Percentiles rank a stretch among this genome's conserved stretches.
Evolutionary conservation across 2,888 invertebrate genomes (phyloP).

Genomic region (Parnassius mnemosyne): DNA sequence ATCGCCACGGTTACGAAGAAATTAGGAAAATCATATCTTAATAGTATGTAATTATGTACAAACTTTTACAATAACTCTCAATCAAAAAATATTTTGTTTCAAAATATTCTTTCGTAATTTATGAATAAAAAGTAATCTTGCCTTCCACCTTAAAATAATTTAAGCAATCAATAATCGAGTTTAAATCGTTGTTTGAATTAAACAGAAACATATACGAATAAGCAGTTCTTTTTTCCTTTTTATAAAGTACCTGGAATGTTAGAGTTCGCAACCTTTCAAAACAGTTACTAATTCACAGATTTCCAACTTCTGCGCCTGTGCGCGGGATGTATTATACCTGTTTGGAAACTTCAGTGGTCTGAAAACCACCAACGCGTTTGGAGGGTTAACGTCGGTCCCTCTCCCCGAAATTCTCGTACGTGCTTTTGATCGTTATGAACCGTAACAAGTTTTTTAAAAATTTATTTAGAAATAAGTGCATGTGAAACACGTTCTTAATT

Average conservation of each 20-base stretch:
- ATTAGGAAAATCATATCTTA: too few species aligned
- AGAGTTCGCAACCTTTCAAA: conserved; percentile 15
- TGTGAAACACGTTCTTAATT: neutral
- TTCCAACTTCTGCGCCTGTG: conserved; percentile 1
- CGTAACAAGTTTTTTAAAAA: neutral
- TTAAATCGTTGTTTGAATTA: too few species aligned
- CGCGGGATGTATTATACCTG: neutral
- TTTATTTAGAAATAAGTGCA: neutral
- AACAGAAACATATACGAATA: too few species aligned
- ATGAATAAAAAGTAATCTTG: too few species aligned
- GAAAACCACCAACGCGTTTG: conserved; percentile 5
- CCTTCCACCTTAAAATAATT: too few species aligned
- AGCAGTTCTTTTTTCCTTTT: too few species aligned
- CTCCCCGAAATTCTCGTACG: neutral
- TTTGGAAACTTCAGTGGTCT: conserved; percentile 6
- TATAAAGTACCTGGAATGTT: conserved; percentile 3
- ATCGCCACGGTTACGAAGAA: too few species aligned
- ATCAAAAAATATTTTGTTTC: too few species aligned
- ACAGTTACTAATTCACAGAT: conserved; percentile 15
- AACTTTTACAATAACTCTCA: too few species aligned
- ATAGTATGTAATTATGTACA: too few species aligned
- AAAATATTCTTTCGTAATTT: too few species aligned
- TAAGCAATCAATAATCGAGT: too few species aligned
- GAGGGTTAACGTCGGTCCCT: conserved; percentile 2
- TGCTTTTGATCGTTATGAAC: neutral